Base-by-base conservation (phyloP, 2,113 vertebrate genomes). In the Syngnathus floridae region DNA sequence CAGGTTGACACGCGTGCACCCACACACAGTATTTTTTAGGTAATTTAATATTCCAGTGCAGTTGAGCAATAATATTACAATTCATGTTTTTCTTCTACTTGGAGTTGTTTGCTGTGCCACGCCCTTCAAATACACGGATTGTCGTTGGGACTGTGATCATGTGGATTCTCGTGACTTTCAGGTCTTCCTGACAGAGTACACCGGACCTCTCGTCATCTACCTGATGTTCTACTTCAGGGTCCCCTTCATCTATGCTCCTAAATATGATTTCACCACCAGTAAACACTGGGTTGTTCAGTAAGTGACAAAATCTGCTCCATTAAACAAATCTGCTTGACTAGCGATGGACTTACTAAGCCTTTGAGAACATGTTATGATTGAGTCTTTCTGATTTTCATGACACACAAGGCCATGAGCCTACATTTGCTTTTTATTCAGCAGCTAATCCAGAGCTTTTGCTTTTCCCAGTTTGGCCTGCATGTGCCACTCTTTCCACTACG, bases 151-250 rank as follows among this genome's bases (percentile, higher is more conserved):
- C 51, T 26, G 22, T 56, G 54, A 31, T 16, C 13, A 45, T 14
- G 17, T 22, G 19, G 4, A 5, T 22, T 43, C n/a, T 61, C 43
- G n/a, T 61, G 59, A 61, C 43, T 64, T 55, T 54, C 81, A 97
- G 94, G 94, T 97, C 59, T 97, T 96, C 79, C 87, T 97, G 74
- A 96, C 94, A 0, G 95, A 96, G 75, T 97, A 97, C 0, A 91
- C 92, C 0, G 95, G 94, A 1, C 94, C 95, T 0, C 89, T 97
- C 10, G 84, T 95, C 78, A 93, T 97, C 73, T 97, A 96, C 67
- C 88, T 97, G 79, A 87, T 95, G 82, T 95, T 97, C 81, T 97
- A 97, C 84, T 95, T 95, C 87, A 90, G 94, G 8, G 92, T 94
- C 40, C 94, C 94, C 31, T 93, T 97, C 82, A 93, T 96, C 83